Evolutionary conservation across 2,888 invertebrate species (phyloP).

Genomic region (Julus scandinavius): DNA sequence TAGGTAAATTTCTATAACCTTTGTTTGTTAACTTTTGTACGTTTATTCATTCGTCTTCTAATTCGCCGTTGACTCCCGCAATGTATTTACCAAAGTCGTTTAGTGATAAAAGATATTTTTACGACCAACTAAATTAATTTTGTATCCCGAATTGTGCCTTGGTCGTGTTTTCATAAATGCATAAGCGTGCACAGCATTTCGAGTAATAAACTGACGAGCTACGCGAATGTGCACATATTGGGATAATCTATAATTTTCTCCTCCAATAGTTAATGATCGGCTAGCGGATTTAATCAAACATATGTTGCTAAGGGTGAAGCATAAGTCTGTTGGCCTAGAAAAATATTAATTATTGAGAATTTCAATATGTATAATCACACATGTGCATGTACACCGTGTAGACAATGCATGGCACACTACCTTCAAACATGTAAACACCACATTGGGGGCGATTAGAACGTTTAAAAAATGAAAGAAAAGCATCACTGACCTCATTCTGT

Average conservation of each 20-base stretch:
- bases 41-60: too few species aligned
- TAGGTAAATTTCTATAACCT: too few species aligned
- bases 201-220: neutral
- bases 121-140: constrained; percentile 5
- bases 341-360: neutral
- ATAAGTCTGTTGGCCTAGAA: too few species aligned
- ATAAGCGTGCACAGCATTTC: neutral
- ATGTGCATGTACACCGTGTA: neutral
- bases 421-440: too few species aligned
- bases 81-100: neutral
- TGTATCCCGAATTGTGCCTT: neutral
- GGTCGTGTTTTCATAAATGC: neutral
- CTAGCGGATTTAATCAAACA: neutral
- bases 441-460: neutral
- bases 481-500: neutral
- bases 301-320: neutral
- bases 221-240: neutral
- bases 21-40: too few species aligned
- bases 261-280: neutral
- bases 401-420: too few species aligned
- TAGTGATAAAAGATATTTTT: neutral
- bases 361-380: neutral
- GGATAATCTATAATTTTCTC: neutral
- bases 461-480: neutral
- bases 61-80: neutral